Percentiles rank a stretch among this genome's conserved stretches.
Conservation (phyloP, 2,888 invertebrate genomes). For the Alcis repandata region DNA sequence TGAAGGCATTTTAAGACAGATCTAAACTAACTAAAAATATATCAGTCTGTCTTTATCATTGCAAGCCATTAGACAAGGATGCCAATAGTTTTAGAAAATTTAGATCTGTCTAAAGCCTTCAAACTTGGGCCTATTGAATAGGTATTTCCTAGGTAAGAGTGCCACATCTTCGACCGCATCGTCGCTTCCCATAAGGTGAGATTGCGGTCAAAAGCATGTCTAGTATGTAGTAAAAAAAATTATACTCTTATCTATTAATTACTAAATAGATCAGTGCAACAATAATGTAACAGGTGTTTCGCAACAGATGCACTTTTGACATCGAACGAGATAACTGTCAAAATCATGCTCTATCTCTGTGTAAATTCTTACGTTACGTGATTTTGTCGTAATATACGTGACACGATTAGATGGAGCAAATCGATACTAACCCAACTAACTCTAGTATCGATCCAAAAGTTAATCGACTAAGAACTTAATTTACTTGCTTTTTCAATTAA, state of each 20-base stretch:
- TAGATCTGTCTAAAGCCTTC: no score
- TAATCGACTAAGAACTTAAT: slow-evolving; percentile 20
- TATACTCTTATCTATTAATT: not conserved
- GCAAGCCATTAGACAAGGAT: no score
- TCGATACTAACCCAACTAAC: slow-evolving; percentile 22
- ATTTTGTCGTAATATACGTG: slow-evolving; percentile 64
- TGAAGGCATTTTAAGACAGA: no score
- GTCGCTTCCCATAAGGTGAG: no score
- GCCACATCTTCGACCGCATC: no score
- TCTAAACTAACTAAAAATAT: no score
- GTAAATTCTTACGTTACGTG: slow-evolving; percentile 43
- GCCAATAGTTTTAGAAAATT: no score
- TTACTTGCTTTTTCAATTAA: not conserved
- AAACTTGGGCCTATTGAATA: no score
- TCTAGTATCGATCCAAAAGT: slow-evolving; percentile 34
- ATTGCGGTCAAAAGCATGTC: no score
- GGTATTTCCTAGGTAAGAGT: no score
- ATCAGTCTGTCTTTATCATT: no score
- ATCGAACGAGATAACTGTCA: slow-evolving; percentile 38
- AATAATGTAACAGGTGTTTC: slow-evolving; percentile 25
- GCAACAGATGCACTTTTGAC: slow-evolving; percentile 49
- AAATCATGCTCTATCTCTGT: slow-evolving; percentile 56
- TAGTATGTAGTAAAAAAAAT: no score
- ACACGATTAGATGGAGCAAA: slow-evolving; percentile 59
- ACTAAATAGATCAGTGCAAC: not conserved